phyloP scores from a whole-genome alignment of 2,113 vertebrate genomes.

The Pterocles gutturalis region DNA sequence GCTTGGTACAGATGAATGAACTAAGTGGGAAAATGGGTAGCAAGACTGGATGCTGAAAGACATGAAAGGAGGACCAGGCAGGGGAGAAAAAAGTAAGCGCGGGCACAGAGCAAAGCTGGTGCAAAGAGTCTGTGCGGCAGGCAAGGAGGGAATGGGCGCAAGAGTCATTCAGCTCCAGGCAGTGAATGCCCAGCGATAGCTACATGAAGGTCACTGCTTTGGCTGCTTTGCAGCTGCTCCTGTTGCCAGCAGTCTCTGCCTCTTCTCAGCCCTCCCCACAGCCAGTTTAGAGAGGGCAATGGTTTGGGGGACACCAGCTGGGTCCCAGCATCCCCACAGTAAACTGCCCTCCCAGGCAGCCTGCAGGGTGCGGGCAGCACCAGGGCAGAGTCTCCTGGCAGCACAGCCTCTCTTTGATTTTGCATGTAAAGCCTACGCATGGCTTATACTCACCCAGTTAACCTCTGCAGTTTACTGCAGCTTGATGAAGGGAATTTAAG shows the following conservation, averaged over 20 bases:
- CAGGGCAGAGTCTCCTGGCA: not conserved
- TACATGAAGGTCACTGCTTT: not conserved
- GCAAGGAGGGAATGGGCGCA: not conserved
- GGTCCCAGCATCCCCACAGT: not conserved
- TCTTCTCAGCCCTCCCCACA: not conserved
- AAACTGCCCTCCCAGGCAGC: not conserved
- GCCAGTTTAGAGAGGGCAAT: not conserved
- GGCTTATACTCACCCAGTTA: not conserved
- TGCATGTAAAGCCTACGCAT: not conserved
- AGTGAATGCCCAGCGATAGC: accelerated
- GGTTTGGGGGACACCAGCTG: not conserved
- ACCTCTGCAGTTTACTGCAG: not conserved
- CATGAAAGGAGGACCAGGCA: not conserved
- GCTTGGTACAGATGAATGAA: accelerated
- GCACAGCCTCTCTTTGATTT: not conserved
- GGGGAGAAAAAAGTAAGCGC: not conserved
- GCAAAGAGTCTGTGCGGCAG: not conserved
- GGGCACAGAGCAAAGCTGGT: not conserved
- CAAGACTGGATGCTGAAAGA: not conserved
- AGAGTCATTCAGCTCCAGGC: not conserved
- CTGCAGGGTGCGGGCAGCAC: not conserved
- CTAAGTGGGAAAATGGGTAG: not conserved
- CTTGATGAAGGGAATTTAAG: not conserved
- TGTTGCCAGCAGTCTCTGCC: not conserved
- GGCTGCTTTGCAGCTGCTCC: conserved; percentile 27